A percentile compares a stretch with the other conserved stretches of the same genome.
Conservation (phyloP, 2,113 vertebrate species). For the Carassius carassius region DNA sequence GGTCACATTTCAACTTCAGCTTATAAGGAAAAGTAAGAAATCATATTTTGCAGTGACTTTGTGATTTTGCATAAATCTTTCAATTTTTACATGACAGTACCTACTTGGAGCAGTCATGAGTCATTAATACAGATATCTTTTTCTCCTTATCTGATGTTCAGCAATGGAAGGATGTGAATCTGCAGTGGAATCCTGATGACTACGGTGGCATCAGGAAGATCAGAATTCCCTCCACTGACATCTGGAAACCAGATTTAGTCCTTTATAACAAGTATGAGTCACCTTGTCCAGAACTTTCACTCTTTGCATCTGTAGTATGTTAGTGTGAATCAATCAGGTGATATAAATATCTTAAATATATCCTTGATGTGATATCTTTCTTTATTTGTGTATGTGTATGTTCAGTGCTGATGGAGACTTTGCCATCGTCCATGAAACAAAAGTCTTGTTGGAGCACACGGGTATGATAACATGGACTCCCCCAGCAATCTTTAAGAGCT, state of each 20-base stretch:
- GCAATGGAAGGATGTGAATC: constrained; percentile 87
- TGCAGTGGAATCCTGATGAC: constrained; percentile 84
- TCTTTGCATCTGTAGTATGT: background rate
- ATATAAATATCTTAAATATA: background rate
- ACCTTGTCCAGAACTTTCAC: background rate
- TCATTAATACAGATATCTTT: too few relatives aligned
- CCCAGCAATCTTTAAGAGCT: constrained; percentile 95
- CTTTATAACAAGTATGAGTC: constrained; percentile 89
- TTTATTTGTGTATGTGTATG: constrained; percentile 20
- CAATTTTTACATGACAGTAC: too few relatives aligned
- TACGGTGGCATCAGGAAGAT: constrained; percentile 85
- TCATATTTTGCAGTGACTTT: too few relatives aligned
- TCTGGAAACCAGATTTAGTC: constrained; percentile 87
- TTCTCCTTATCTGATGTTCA: constrained; percentile 54
- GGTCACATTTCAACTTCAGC: background rate
- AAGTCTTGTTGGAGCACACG: constrained; percentile 88
- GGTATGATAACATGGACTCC: constrained; percentile 91
- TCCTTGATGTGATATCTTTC: background rate
- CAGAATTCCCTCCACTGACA: constrained; percentile 79
- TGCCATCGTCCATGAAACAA: constrained; percentile 92
- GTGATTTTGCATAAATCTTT: too few relatives aligned
- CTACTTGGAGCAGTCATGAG: too few relatives aligned
- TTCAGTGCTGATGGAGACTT: constrained; percentile 91
- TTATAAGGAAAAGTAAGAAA: too few relatives aligned
- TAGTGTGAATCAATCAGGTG: background rate